Conservation (phyloP, 2,888 invertebrate species). For the Catonia carolina region DNA sequence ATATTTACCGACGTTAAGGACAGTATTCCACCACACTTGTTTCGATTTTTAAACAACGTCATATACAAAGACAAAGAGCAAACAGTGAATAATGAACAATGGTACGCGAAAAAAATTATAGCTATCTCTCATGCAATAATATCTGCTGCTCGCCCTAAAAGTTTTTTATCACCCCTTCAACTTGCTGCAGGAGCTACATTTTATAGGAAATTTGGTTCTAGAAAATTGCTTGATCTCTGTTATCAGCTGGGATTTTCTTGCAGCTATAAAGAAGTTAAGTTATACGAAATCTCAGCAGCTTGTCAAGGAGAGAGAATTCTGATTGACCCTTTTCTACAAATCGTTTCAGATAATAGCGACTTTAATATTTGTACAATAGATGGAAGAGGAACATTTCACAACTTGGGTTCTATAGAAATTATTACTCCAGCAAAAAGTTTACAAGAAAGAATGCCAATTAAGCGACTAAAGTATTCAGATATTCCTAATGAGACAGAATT, state of each 20-base stretch:
- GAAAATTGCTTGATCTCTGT: background rate
- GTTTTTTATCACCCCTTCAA: background rate
- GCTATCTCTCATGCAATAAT: background rate
- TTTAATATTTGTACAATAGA: conserved; percentile 19
- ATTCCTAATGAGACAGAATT: background rate
- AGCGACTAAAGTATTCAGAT: background rate
- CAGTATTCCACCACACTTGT: background rate
- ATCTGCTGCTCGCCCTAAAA: background rate
- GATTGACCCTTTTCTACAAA: conserved; percentile 5
- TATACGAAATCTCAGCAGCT: background rate
- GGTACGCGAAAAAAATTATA: background rate
- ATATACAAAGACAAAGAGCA: background rate
- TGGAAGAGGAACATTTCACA: conserved; percentile 16
- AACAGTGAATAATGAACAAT: background rate
- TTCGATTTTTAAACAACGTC: background rate
- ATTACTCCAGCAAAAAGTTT: conserved; percentile 18
- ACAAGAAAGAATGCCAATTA: conserved; percentile 1
- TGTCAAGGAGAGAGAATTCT: conserved; percentile 5
- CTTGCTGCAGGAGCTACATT: background rate
- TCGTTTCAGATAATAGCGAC: conserved; percentile 15
- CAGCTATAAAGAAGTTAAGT: background rate
- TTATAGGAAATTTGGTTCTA: conserved; percentile 1
- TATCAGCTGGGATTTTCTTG: conserved; percentile 1
- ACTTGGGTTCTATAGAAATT: conserved; percentile 16
- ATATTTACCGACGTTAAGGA: background rate